A percentile compares a stretch with the other conserved stretches of the same genome.
These are phyloP conservation scores for Candoia aspera DNA, from an alignment of 2,113 vertebrate genomes.

Conservation along the genomic window DNA sequence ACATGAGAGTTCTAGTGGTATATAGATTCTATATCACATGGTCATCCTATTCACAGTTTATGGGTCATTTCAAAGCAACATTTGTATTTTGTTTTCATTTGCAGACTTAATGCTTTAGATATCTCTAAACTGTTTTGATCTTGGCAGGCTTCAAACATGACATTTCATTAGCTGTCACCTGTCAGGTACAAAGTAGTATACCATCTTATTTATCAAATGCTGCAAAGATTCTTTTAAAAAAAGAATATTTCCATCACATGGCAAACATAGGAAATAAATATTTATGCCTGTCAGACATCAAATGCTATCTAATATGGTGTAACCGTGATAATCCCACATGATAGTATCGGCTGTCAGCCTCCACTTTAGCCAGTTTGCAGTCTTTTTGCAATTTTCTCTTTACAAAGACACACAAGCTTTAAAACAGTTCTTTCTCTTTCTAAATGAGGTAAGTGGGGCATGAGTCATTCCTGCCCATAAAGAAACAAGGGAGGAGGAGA, in stretches of 20 bases:
- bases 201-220: background rate
- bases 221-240: background rate
- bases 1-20: no score
- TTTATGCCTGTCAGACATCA: background rate
- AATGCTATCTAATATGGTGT: background rate
- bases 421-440: background rate
- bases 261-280: background rate
- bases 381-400: background rate
- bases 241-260: background rate
- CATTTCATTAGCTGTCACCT: background rate
- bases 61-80: background rate
- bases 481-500: background rate
- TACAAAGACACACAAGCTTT: background rate
- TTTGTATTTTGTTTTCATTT: background rate
- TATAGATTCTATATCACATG: background rate
- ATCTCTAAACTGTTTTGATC: background rate
- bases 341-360: background rate
- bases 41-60: background rate
- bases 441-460: background rate
- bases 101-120: background rate
- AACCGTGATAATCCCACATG: background rate
- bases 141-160: background rate
- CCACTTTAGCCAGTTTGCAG: background rate
- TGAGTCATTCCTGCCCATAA: background rate
- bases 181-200: background rate